A percentile compares a stretch with the other conserved stretches of the same genome.
Evolutionary conservation across 2,113 vertebrate species (phyloP).

Genomic region (Dissostichus mawsoni): DNA sequence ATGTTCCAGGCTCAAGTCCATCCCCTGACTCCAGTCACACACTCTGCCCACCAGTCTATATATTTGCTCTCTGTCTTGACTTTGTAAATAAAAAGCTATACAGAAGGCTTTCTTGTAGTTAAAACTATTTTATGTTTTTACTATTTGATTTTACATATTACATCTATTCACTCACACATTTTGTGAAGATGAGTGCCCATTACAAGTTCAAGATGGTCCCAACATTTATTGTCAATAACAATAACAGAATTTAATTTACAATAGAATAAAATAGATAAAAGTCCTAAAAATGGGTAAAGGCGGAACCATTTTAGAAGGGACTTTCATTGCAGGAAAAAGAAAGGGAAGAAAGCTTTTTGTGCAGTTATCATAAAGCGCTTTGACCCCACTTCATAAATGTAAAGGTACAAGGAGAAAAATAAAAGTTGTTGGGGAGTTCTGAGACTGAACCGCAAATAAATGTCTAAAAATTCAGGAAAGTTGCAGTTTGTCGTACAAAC

Average conservation of each 20-base stretch:
- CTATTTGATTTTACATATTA: background rate
- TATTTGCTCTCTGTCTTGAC: background rate
- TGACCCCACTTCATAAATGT: no score
- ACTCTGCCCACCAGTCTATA: background rate
- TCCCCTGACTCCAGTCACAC: conserved; percentile 10
- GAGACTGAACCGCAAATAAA: no score
- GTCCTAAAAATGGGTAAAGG: background rate
- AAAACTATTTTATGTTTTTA: background rate
- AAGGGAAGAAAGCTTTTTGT: no score
- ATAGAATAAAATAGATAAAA: background rate
- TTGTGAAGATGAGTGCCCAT: background rate
- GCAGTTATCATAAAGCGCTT: no score
- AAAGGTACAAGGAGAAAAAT: no score
- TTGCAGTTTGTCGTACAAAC: no score
- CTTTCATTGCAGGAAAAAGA: background rate
- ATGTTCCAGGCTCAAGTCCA: conserved; percentile 19
- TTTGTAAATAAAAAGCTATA: background rate
- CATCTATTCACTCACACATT: background rate
- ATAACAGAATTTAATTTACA: background rate
- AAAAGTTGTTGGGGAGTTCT: no score
- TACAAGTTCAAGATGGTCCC: background rate
- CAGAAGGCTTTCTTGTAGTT: background rate
- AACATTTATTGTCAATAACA: background rate
- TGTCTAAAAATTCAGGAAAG: no score
- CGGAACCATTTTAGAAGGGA: background rate